Percentiles rank a stretch among this genome's conserved stretches.
Conservation (phyloP, 2,113 vertebrate species). For the Varanus salvator region DNA sequence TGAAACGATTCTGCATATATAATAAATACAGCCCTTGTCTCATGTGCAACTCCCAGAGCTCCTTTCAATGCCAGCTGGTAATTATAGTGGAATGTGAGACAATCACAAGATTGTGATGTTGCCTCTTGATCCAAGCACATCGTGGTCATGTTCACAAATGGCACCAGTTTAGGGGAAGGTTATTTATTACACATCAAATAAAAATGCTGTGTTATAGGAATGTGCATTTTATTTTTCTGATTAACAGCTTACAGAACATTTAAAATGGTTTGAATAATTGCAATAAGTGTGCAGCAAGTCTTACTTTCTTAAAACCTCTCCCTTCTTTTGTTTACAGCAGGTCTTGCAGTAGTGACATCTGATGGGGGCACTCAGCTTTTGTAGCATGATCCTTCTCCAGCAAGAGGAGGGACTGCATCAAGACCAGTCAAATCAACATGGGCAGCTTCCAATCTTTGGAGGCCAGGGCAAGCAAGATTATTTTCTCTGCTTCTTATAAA, state of each 20-base stretch:
- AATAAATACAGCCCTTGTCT: background rate
- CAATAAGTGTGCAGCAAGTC: background rate
- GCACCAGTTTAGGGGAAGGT: no score
- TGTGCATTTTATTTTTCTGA: background rate
- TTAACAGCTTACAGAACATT: background rate
- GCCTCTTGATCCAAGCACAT: background rate
- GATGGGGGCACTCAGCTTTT: background rate
- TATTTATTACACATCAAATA: background rate
- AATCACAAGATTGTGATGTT: background rate
- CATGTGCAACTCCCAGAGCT: background rate
- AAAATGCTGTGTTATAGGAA: background rate
- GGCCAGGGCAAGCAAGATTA: background rate
- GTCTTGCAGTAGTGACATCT: background rate
- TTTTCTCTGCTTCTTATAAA: background rate
- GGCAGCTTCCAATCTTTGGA: background rate
- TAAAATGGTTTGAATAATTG: background rate
- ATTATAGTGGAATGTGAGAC: rapidly evolving
- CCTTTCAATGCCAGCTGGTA: background rate
- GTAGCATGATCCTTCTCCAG: background rate
- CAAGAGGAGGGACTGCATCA: background rate
- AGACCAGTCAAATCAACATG: background rate
- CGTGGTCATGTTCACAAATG: background rate
- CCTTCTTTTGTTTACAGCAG: background rate
- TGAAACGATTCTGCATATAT: background rate
- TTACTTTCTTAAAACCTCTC: background rate